These are phyloP conservation scores for Amphiprion ocellaris DNA, from an alignment of 2,113 vertebrate species.

Conservation along the genomic window DNA sequence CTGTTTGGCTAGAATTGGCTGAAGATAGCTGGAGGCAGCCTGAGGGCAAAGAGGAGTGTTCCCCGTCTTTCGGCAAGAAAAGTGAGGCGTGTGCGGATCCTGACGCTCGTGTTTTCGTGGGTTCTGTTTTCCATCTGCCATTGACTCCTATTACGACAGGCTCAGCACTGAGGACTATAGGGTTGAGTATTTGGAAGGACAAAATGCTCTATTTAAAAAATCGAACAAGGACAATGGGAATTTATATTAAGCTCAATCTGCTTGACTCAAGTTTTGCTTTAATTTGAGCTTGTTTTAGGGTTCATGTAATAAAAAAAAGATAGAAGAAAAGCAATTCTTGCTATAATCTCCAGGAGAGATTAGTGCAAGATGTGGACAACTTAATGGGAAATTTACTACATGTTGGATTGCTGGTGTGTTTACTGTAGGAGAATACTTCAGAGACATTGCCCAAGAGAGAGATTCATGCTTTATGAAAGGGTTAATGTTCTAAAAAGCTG, in stretches of 20 bases:
- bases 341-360: slow-evolving; percentile 81
- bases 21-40: slow-evolving; percentile 47
- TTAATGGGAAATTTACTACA: slow-evolving; percentile 44
- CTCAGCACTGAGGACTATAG: slow-evolving; percentile 50
- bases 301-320: slow-evolving; percentile 12
- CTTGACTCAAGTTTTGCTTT: slow-evolving; percentile 57
- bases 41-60: slow-evolving; percentile 24
- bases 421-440: slow-evolving; percentile 30
- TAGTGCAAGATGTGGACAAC: slow-evolving; percentile 21
- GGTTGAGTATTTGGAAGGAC: slow-evolving; percentile 55
- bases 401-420: slow-evolving; percentile 26
- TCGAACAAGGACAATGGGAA: slow-evolving; percentile 52
- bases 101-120: slow-evolving; percentile 64
- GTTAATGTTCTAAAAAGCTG: slow-evolving; percentile 52
- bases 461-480: slow-evolving; percentile 29
- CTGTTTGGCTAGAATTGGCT: slow-evolving; percentile 36
- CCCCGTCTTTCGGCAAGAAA: slow-evolving; percentile 37
- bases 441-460: slow-evolving; percentile 33
- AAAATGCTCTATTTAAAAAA: slow-evolving; percentile 73
- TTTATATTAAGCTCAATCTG: slow-evolving; percentile 53
- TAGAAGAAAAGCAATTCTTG: not conserved
- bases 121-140: slow-evolving; percentile 43
- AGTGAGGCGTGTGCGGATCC: slow-evolving; percentile 51
- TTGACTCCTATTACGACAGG: slow-evolving; percentile 45
- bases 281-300: slow-evolving; percentile 60